Evolutionary conservation across 1,140 invertebrate genomes (phyloP).

Genomic region (Calliphora vicina): DNA sequence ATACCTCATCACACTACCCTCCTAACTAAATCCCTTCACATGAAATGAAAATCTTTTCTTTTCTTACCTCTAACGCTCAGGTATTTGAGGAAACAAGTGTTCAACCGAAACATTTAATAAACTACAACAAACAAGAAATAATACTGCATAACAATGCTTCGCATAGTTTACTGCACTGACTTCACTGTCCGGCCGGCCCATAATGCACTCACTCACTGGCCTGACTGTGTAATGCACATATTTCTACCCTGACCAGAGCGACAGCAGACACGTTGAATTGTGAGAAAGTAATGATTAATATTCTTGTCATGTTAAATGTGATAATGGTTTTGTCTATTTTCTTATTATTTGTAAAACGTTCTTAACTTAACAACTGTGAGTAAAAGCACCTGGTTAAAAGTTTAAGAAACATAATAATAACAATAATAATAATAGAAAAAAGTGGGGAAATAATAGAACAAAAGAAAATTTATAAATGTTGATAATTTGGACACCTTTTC

Average conservation of each 20-base stretch:
- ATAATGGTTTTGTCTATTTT: background rate
- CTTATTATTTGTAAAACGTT: background rate
- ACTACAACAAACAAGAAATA: background rate
- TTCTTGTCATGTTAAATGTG: constrained; percentile 13
- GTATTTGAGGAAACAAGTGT: background rate
- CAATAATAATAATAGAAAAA: background rate
- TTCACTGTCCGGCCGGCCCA: background rate
- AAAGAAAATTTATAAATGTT: background rate
- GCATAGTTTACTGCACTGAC: background rate
- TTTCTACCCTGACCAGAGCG: background rate
- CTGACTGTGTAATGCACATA: background rate
- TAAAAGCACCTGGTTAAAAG: background rate
- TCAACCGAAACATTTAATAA: background rate
- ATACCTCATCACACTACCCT: too few species aligned
- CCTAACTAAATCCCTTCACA: background rate
- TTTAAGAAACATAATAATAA: background rate
- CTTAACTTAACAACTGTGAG: background rate
- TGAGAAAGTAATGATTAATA: constrained; percentile 17
- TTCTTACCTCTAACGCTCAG: background rate
- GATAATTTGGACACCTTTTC: background rate
- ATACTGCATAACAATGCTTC: background rate
- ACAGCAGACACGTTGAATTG: background rate
- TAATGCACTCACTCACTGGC: too few species aligned
- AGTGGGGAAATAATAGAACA: background rate
- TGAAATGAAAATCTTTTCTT: background rate